Evolutionary conservation across 2,888 invertebrate genomes (phyloP).

Genomic region (Ochlodes sylvanus): DNA sequence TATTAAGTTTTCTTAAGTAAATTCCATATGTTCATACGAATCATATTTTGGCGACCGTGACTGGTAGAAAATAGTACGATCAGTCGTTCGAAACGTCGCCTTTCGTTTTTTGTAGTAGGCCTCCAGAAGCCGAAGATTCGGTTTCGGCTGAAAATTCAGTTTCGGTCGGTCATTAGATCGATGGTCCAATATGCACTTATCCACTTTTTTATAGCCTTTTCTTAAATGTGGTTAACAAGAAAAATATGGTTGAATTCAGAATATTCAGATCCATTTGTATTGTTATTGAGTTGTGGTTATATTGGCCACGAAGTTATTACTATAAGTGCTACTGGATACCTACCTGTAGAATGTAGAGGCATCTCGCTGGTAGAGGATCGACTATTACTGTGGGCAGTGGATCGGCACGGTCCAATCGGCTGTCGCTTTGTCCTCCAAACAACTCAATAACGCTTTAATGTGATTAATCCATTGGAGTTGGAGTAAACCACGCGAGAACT

Average conservation of each 20-base stretch:
- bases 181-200: too few species aligned
- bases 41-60: too few species aligned
- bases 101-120: too few species aligned
- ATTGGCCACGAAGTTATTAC: conserved; percentile 15
- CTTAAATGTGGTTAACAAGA: background rate
- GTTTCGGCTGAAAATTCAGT: too few species aligned
- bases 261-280: background rate
- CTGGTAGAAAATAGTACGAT: too few species aligned
- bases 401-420: conserved; percentile 59
- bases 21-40: too few species aligned
- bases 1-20: too few species aligned
- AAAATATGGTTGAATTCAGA: background rate
- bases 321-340: conserved; percentile 46
- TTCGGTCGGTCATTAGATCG: too few species aligned
- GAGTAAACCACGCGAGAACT: conserved; percentile 67
- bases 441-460: conserved; percentile 80
- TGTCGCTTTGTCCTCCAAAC: conserved; percentile 63
- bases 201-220: background rate
- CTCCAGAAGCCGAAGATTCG: too few species aligned
- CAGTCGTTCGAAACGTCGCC: too few species aligned
- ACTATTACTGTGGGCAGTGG: conserved; percentile 59
- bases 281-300: background rate
- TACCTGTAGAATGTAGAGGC: conserved; percentile 43
- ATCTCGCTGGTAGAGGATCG: conserved; percentile 46
- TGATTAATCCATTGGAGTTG: conserved; percentile 73